Evolutionary conservation across 2,113 vertebrate genomes (phyloP), one percentile per base, ranked within the genome.

Genomic region (Smithornis capensis): DNA sequence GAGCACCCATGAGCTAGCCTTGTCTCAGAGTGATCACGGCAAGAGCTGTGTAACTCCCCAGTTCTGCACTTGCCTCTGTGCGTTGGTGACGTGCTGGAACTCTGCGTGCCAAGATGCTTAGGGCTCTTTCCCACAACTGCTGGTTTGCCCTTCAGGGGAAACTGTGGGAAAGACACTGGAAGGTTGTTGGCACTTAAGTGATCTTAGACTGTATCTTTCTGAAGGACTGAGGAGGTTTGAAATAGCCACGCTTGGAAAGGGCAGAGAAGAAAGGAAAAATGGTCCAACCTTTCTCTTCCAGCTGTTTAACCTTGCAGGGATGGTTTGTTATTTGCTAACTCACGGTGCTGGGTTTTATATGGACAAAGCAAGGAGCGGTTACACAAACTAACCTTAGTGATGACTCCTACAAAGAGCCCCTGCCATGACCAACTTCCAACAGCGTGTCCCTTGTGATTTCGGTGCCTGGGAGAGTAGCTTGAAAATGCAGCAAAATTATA

Each of bases 101-200:
- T 44, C 47, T 19, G 23, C 31, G 64, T 95, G 86, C 91, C 93
- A 91, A 87, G 74, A 73, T 57, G 87, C 95, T 95, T 55, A 49
- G 62, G 92, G 91, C 93, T 92, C 69, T 95, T 96, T 96, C 95
- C 94, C 95, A 97, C 94, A 95, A 64, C 90, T 94, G 64, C 94
- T 75, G 40, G 52, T 93, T 95, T 95, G 76, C 56, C 94, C 86
- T 91, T 94, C 49, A 65, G 93, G 74, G 57, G 37, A 62, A 84
- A 37, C 70, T 96, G 69, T 95, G 96, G 89, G 92, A 95, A 91
- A 91, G 87, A 69, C 56, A 24, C 57, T 82, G 89, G 74, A 91
- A 87, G 78, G 42, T 53, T 94, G 69, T 53, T 4, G 29, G 89
- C 57, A 57, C 57, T 94, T 68, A 69, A 92, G 62, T 76, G 89